Evolutionary conservation across 2,888 invertebrate species (phyloP).

Genomic region (Anorthoa munda): DNA sequence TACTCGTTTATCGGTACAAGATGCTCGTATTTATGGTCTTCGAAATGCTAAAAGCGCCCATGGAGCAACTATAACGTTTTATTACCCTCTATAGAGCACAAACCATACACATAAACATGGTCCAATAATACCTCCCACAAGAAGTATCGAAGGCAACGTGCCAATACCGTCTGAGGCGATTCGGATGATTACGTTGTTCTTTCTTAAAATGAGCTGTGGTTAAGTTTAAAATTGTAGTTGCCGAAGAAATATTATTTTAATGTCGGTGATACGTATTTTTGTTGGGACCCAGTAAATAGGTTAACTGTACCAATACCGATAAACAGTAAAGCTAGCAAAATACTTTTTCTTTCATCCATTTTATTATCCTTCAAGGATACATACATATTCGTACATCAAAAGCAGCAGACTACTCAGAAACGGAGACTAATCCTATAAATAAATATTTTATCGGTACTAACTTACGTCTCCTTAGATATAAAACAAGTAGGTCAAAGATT

Average conservation of each 20-base stretch:
- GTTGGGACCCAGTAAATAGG: neutral
- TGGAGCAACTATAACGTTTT: slow-evolving; percentile 85
- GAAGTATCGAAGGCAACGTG: slow-evolving; percentile 80
- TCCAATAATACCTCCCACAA: slow-evolving; percentile 80
- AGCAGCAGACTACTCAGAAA: slow-evolving; percentile 6
- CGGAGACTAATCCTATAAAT: slow-evolving; percentile 22
- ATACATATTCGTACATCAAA: slow-evolving; percentile 32
- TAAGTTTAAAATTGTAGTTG: slow-evolving; percentile 25
- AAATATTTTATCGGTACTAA: slow-evolving; percentile 43
- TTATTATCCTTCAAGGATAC: slow-evolving; percentile 14
- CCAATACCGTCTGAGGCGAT: slow-evolving; percentile 72
- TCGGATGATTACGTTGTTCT: slow-evolving; percentile 52
- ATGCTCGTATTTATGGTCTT: slow-evolving; percentile 82
- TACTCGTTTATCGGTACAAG: slow-evolving; percentile 79
- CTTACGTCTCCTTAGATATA: slow-evolving; percentile 20
- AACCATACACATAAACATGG: slow-evolving; percentile 80
- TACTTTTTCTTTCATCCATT: neutral
- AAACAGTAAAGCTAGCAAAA: slow-evolving; percentile 1
- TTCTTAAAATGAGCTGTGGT: slow-evolving; percentile 31
- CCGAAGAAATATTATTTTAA: neutral
- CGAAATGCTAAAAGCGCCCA: slow-evolving; percentile 80
- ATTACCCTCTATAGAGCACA: slow-evolving; percentile 82
- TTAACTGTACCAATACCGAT: neutral
- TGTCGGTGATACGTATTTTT: neutral
- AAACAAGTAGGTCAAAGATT: slow-evolving; percentile 56